Evolutionary conservation across 1,140 invertebrate species (phyloP).

Genomic region (Drosophila rhopaloa): DNA sequence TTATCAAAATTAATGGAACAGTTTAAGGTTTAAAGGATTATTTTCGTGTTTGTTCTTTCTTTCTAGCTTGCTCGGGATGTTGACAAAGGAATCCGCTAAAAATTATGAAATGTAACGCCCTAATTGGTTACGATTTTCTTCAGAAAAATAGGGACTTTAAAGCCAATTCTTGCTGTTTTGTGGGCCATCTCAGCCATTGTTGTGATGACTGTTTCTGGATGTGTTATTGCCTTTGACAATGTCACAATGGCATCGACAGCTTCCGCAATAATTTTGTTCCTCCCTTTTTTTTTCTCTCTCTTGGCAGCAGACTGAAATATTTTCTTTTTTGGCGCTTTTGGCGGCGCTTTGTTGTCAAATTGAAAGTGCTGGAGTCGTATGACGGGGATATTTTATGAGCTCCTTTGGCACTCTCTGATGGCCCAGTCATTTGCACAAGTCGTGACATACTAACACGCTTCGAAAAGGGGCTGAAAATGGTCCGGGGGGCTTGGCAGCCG

Average conservation of each 20-base stretch:
- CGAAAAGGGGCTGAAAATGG: slow-evolving; percentile 16
- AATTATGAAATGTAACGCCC: no score
- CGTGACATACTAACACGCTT: slow-evolving; percentile 71
- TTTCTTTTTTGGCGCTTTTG: slow-evolving; percentile 40
- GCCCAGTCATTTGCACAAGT: slow-evolving; percentile 76
- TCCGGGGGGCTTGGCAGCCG: slow-evolving; percentile 28
- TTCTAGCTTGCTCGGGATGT: no score
- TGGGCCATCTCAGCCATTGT: slow-evolving; percentile 18
- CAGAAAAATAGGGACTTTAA: background rate
- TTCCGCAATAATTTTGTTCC: slow-evolving; percentile 58
- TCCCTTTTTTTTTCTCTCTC: slow-evolving; percentile 32
- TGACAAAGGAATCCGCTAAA: no score
- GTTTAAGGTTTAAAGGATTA: no score
- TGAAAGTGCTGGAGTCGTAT: slow-evolving; percentile 37
- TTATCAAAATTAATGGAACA: no score
- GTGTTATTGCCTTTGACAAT: slow-evolving; percentile 74
- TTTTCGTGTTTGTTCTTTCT: no score
- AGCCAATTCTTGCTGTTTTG: slow-evolving; percentile 20
- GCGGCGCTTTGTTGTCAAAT: slow-evolving; percentile 68
- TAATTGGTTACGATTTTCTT: no score
- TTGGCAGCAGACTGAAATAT: slow-evolving; percentile 54
- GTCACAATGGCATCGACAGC: slow-evolving; percentile 75
- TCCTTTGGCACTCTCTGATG: slow-evolving; percentile 77
- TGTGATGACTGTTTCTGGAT: slow-evolving; percentile 44
- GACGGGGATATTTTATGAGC: slow-evolving; percentile 72